These are phyloP conservation scores for Hylia prasina DNA, from an alignment of 2,113 vertebrate species.

Conservation along the genomic window DNA sequence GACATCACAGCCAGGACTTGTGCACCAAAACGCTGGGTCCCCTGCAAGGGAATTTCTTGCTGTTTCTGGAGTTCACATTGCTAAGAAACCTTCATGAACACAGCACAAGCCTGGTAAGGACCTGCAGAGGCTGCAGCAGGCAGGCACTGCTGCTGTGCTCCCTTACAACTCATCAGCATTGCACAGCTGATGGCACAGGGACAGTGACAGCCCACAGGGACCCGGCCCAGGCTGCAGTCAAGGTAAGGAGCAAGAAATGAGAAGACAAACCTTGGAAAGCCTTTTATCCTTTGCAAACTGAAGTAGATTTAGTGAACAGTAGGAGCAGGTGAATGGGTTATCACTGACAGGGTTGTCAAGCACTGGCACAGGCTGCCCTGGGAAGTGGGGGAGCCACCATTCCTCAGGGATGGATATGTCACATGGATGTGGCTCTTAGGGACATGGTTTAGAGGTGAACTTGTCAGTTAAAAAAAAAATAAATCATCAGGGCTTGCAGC, in stretches of 20 bases:
- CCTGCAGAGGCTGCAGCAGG: not conserved
- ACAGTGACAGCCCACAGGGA: not conserved
- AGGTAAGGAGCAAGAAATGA: slow-evolving; percentile 7
- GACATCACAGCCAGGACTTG: not conserved
- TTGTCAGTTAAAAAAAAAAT: not conserved
- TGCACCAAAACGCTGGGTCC: not conserved
- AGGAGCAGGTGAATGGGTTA: not conserved
- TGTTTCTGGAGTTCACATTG: not conserved
- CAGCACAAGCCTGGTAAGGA: not conserved
- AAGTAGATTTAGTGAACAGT: not conserved
- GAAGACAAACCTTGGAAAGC: slow-evolving; percentile 2
- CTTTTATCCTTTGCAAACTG: not conserved
- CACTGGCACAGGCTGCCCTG: not conserved
- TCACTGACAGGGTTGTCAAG: not conserved
- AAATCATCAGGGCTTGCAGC: not conserved
- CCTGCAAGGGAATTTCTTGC: not conserved
- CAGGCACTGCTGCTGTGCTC: not conserved
- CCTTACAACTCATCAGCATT: slow-evolving; percentile 3
- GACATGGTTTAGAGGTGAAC: not conserved
- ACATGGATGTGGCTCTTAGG: not conserved
- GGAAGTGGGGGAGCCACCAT: not conserved
- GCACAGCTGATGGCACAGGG: not conserved
- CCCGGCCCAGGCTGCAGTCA: not conserved
- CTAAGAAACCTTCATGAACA: not conserved
- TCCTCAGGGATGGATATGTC: not conserved